Conservation (phyloP, 2,888 invertebrate genomes). For the Drosophila rubida region DNA sequence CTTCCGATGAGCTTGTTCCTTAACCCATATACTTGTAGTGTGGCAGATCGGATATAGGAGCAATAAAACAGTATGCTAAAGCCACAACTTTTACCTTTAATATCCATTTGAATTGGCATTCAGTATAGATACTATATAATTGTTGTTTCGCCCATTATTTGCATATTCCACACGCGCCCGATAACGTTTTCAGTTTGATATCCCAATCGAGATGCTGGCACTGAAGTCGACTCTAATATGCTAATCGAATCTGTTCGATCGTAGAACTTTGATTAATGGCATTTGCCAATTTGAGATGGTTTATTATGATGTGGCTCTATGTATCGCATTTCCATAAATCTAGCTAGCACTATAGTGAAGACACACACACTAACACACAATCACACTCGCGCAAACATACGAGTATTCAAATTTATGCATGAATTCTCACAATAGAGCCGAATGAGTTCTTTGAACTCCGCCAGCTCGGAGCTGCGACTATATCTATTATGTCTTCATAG, state of each 20-base stretch:
- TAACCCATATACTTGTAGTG: slow-evolving; percentile 21
- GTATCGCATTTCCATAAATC: slow-evolving; percentile 68
- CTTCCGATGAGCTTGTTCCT: slow-evolving; percentile 1
- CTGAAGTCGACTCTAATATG: slow-evolving; percentile 27
- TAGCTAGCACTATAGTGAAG: slow-evolving; percentile 22
- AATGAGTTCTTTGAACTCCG: slow-evolving; percentile 75
- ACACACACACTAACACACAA: background rate
- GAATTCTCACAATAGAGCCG: slow-evolving; percentile 69
- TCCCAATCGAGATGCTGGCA: background rate
- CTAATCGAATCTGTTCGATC: slow-evolving; percentile 45
- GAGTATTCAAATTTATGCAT: slow-evolving; percentile 70
- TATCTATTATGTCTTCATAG: slow-evolving; percentile 76
- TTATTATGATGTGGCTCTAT: slow-evolving; percentile 51
- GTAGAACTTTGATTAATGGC: slow-evolving; percentile 61
- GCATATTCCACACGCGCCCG: slow-evolving; percentile 27
- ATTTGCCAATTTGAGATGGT: slow-evolving; percentile 53
- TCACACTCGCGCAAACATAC: slow-evolving; percentile 1
- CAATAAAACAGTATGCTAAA: slow-evolving; percentile 5
- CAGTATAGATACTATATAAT: slow-evolving; percentile 10
- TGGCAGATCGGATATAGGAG: slow-evolving; percentile 7
- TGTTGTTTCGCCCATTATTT: slow-evolving; percentile 21
- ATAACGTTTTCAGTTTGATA: background rate
- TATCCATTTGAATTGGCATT: background rate
- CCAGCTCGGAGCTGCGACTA: slow-evolving; percentile 49
- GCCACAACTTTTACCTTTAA: slow-evolving; percentile 25